Evolutionary conservation across 2,797 vertebrate genomes (phyloP).

Genomic region (Anabacerthia variegaticeps): DNA sequence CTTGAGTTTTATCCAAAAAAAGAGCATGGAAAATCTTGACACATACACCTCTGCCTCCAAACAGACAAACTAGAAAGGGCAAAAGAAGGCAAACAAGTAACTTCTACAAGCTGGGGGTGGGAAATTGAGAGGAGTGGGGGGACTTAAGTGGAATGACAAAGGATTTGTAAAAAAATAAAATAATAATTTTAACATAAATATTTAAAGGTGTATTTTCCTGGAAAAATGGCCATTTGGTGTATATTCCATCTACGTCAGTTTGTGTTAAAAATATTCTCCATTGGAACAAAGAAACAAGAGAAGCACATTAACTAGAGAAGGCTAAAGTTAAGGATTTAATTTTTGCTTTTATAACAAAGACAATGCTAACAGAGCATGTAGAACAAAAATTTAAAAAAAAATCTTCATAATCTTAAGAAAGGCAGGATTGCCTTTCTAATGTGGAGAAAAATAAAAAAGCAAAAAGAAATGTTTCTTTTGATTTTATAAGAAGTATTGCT

Average conservation of each 20-base stretch:
- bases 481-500: neutral
- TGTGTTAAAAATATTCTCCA: neutral
- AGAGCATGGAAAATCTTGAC: constrained; percentile 33
- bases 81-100: neutral
- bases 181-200: neutral
- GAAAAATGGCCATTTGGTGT: neutral
- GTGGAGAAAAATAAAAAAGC: neutral
- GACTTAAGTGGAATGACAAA: neutral
- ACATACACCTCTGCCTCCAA: neutral
- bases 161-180: neutral
- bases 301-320: neutral
- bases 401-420: neutral
- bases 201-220: neutral
- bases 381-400: neutral
- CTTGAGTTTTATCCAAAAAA: constrained; percentile 27
- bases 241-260: neutral
- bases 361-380: neutral
- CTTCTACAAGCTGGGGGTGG: neutral
- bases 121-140: fast-evolving
- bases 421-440: neutral
- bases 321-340: neutral
- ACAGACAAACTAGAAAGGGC: neutral
- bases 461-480: neutral
- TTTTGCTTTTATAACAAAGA: neutral
- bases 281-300: neutral